phyloP scores from a whole-genome alignment of 2,888 invertebrate genomes.

The Pristionchus entomophagus region DNA sequence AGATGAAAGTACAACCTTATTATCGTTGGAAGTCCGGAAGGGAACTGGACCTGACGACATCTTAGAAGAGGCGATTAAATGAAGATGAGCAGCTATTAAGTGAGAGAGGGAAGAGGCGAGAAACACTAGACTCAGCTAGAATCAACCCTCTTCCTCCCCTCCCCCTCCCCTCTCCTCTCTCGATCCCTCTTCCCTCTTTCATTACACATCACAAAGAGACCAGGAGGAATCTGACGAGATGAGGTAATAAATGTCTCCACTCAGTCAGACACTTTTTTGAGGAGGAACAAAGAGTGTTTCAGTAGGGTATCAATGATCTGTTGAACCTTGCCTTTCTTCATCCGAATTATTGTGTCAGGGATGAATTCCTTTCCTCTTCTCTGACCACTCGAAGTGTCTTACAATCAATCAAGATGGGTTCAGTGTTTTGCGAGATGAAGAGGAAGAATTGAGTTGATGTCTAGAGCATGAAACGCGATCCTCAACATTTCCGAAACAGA shows the following conservation, averaged over 20 bases:
- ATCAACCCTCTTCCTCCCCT: background rate
- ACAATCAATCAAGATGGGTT: background rate
- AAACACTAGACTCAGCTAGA: conserved; percentile 33
- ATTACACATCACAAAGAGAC: conserved; percentile 40
- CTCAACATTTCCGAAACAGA: background rate
- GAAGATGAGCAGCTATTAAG: background rate
- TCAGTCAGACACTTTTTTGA: background rate
- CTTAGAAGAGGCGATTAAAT: background rate
- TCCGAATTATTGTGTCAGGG: background rate
- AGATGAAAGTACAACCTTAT: background rate
- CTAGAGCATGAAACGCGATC: background rate
- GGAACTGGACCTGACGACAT: conserved; percentile 36
- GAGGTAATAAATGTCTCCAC: conserved; percentile 38
- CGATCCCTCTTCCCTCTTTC: background rate
- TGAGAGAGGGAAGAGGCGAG: conserved; percentile 27
- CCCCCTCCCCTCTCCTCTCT: background rate
- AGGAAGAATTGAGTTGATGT: background rate
- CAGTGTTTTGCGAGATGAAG: background rate
- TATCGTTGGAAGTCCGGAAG: conserved; percentile 35
- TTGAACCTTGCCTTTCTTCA: no score
- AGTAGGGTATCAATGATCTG: background rate
- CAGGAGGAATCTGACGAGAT: conserved; percentile 26
- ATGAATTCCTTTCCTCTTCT: background rate
- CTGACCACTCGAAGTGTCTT: background rate
- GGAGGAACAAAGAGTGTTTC: background rate